Evolutionary conservation across 1,140 invertebrate species (phyloP), one percentile per base, ranked within the genome.

Genomic region (Bombus soroeensis): DNA sequence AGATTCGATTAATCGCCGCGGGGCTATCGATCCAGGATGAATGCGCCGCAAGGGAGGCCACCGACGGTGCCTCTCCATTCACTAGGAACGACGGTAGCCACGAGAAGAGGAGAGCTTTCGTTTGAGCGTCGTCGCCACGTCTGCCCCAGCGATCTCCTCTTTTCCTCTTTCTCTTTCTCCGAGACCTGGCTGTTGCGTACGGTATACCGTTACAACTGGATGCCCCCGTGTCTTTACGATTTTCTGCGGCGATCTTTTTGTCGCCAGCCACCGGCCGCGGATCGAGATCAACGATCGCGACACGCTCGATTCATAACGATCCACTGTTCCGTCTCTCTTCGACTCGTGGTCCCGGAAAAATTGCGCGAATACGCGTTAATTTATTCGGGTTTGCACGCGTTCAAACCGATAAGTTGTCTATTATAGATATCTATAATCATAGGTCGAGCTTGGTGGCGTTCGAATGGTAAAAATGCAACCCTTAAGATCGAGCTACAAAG

Each of bases 151-250:
- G 13, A 37, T 62, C 34, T 41, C n/a, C 66, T 68, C 66, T 39
- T 37, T 66, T 73, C n/a, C 13, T 41, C 53, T 43, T 57, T 76
- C 28, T 74, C 77, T 62, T 75, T 86, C 66, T 47, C 57, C 64
- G 28, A 47, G 39, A 62, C 64, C 28, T 74, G 43, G 68, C 32
- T 57, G 59, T 85, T 68, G 43, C 47, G 34, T 66, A 62, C 78
- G n/a, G 75, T 86, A 78, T 89, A 90, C 89, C 89, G 88, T 90
- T 90, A 90, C 85, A 77, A 90, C 88, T 90, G 89, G 81, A 87
- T 76, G 32, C 83, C 70, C 57, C 59, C 75, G 32, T 73, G 37
- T 62, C 85, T 87, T 90, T 71, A 71, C 83, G 88, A 89, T 87
- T 90, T 89, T 90, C 88, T 80, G 85, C 75, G 64, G 1, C 53